Evolutionary conservation across 2,113 vertebrate species (phyloP).

Genomic region (Ammospiza nelsoni): DNA sequence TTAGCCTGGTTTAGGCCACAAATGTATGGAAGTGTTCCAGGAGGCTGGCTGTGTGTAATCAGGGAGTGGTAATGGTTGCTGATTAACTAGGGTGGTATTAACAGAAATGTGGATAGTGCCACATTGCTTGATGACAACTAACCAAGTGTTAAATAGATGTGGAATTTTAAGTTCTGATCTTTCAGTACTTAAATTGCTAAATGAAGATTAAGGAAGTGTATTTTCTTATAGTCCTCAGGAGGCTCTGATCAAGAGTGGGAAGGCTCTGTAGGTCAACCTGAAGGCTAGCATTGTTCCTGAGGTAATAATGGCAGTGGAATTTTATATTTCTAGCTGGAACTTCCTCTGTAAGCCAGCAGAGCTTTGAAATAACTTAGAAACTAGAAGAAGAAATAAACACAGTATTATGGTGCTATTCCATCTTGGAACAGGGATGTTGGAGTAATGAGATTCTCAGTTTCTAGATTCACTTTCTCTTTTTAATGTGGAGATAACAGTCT

Average conservation of each 20-base stretch:
- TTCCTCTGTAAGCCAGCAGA: neutral
- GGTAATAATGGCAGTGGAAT: neutral
- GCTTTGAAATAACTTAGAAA: neutral
- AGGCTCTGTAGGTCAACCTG: accelerated
- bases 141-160: constrained; percentile 55
- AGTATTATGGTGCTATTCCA: neutral
- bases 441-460: constrained; percentile 1
- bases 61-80: constrained; percentile 6
- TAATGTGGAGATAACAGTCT: neutral
- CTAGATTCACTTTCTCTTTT: neutral
- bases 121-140: constrained; percentile 17
- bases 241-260: neutral
- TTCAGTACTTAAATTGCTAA: constrained; percentile 15
- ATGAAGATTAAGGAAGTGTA: neutral
- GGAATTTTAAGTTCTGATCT: constrained; percentile 28
- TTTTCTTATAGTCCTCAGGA: neutral
- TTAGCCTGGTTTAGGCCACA: neutral
- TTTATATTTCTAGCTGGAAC: neutral
- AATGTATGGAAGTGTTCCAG: neutral
- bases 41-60: neutral
- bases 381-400: neutral
- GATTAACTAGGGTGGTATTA: constrained; percentile 34
- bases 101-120: neutral
- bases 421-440: neutral
- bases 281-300: neutral